Evolutionary conservation across 1,140 invertebrate species (phyloP).

Genomic region (Euwallacea similis): DNA sequence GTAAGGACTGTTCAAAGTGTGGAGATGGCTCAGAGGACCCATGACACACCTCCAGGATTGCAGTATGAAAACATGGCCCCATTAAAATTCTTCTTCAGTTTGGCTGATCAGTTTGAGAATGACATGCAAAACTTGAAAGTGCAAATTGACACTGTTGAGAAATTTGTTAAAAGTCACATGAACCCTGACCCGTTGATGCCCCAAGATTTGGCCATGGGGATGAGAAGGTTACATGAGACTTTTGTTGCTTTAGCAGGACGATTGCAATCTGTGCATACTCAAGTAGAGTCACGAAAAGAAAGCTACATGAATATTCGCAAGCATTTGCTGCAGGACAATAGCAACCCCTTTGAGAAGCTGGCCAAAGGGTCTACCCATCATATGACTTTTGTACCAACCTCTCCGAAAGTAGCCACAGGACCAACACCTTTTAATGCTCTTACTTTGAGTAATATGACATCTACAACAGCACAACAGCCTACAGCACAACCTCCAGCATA

Average conservation of each 20-base stretch:
- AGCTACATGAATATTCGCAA: conserved; percentile 79
- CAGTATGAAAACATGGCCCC: conserved; percentile 79
- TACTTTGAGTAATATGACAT: conserved; percentile 30
- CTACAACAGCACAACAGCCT: conserved; percentile 31
- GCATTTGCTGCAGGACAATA: conserved; percentile 75
- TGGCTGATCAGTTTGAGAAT: conserved; percentile 73
- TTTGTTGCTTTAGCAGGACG: conserved; percentile 83
- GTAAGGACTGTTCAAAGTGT: conserved; percentile 72
- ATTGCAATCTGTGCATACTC: conserved; percentile 74
- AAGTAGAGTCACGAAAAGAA: conserved; percentile 75
- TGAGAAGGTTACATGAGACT: conserved; percentile 80
- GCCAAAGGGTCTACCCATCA: conserved; percentile 45
- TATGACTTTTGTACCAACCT: conserved; percentile 39
- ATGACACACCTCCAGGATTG: conserved; percentile 72
- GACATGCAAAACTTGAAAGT: conserved; percentile 69
- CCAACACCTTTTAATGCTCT: conserved; percentile 54
- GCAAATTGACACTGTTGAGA: conserved; percentile 75
- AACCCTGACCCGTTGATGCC: conserved; percentile 67
- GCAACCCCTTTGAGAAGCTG: conserved; percentile 73
- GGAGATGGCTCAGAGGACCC: conserved; percentile 78
- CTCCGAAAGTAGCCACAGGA: conserved; percentile 48
- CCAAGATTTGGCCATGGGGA: conserved; percentile 71
- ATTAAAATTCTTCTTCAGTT: conserved; percentile 70
- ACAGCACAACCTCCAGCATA: conserved; percentile 27
- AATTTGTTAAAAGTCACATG: conserved; percentile 69